A percentile compares a stretch with the other conserved stretches of the same genome.
phyloP scores from a whole-genome alignment of 2,113 vertebrate species.

The Polypterus bichir region DNA sequence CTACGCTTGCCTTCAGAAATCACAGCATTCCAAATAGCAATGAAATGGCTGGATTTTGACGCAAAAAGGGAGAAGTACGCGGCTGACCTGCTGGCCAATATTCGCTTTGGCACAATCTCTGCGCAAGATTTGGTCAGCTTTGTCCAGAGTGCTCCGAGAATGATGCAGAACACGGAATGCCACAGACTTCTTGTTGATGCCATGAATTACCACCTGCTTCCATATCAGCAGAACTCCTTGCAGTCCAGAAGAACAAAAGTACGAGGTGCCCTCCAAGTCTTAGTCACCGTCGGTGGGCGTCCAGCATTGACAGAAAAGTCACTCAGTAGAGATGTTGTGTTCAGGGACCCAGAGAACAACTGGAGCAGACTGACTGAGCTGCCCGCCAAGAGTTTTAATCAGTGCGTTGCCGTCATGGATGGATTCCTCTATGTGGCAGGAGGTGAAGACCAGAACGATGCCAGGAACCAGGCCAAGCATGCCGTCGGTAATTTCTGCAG shows the following conservation, averaged over 20 bases:
- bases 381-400: slow-evolving; percentile 97
- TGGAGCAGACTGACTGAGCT: slow-evolving; percentile 94
- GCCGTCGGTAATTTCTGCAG: slow-evolving; percentile 98
- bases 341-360: slow-evolving; percentile 79
- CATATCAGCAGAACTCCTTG: slow-evolving; percentile 90
- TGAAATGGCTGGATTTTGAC: slow-evolving; percentile 96
- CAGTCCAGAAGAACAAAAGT: slow-evolving; percentile 95
- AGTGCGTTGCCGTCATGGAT: slow-evolving; percentile 89
- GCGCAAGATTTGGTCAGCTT: slow-evolving; percentile 91
- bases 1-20: slow-evolving; percentile 90
- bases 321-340: slow-evolving; percentile 90
- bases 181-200: slow-evolving; percentile 93
- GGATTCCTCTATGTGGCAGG: slow-evolving; percentile 94
- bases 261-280: slow-evolving; percentile 78
- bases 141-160: slow-evolving; percentile 84
- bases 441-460: slow-evolving; percentile 97
- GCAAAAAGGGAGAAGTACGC: slow-evolving; percentile 89
- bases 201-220: slow-evolving; percentile 96
- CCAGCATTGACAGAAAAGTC: slow-evolving; percentile 93
- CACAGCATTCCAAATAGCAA: slow-evolving; percentile 92
- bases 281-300: slow-evolving; percentile 85
- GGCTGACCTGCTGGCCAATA: slow-evolving; percentile 74
- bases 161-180: slow-evolving; percentile 95
- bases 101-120: slow-evolving; percentile 92
- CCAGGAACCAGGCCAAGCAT: slow-evolving; percentile 95